Conservation (phyloP, 2,113 vertebrate genomes). For the Hydrochoerus hydrochaeris region DNA sequence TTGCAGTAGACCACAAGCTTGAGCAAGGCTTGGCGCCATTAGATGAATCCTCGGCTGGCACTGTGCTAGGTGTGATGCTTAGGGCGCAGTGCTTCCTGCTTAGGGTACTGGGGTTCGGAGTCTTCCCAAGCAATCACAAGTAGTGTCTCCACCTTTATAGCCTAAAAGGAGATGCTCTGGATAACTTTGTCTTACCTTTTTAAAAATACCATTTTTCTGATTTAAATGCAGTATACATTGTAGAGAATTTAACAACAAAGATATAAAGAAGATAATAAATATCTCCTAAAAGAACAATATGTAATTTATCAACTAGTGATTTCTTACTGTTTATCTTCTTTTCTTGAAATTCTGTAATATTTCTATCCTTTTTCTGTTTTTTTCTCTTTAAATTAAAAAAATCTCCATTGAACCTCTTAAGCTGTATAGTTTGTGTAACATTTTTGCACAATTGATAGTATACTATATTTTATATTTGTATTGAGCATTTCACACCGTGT, state of each 20-base stretch:
- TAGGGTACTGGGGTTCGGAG: accelerated
- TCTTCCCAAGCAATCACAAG: not conserved
- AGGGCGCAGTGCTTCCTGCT: too few relatives aligned
- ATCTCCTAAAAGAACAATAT: too few relatives aligned
- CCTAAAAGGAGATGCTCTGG: not conserved
- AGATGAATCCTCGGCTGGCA: accelerated
- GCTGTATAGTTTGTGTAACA: not conserved
- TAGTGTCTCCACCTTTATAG: not conserved
- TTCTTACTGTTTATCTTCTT: too few relatives aligned
- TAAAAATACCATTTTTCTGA: not conserved
- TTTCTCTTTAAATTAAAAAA: too few relatives aligned
- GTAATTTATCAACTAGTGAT: too few relatives aligned
- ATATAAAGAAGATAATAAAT: not conserved
- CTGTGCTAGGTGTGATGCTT: accelerated
- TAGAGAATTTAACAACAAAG: not conserved
- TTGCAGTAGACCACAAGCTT: not conserved
- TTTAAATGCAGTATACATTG: not conserved
- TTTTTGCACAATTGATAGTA: not conserved
- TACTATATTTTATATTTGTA: not conserved
- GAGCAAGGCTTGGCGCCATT: not conserved
- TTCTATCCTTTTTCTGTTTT: too few relatives aligned
- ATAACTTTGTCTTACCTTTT: not conserved
- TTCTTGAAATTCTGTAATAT: too few relatives aligned
- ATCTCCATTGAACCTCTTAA: not conserved
- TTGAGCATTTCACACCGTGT: not conserved